Evolutionary conservation across 2,888 invertebrate species (phyloP).

Genomic region (Bellardia pandia): DNA sequence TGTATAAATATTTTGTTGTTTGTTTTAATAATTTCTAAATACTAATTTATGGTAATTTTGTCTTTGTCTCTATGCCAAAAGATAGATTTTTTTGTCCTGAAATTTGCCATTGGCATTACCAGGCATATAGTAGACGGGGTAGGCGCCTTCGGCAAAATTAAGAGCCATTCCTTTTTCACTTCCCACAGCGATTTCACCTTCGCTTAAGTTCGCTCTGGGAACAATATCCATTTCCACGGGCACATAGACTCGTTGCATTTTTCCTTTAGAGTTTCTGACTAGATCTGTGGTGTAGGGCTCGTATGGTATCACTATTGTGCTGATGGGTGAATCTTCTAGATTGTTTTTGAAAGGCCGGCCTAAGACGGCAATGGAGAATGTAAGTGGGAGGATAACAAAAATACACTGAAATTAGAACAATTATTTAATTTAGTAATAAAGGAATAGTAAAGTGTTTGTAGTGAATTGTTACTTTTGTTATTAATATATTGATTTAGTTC

Average conservation of each 20-base stretch:
- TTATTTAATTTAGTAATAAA: no score
- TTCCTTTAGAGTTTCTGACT: constrained; percentile 36
- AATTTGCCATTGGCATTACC: constrained; percentile 79
- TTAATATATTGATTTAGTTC: no score
- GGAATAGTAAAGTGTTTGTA: no score
- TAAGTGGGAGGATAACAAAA: background rate
- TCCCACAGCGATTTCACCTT: constrained; percentile 70
- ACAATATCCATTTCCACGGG: constrained; percentile 70
- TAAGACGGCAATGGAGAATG: background rate
- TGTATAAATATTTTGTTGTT: background rate
- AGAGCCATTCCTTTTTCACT: constrained; percentile 70
- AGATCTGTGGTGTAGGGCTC: constrained; percentile 74
- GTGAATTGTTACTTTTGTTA: no score
- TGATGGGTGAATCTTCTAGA: constrained; percentile 73
- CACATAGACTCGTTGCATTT: constrained; percentile 72
- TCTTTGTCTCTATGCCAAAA: constrained; percentile 65
- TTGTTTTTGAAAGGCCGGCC: constrained; percentile 50
- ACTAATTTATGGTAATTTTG: background rate
- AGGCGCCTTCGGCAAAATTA: constrained; percentile 77
- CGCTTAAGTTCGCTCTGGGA: constrained; percentile 68
- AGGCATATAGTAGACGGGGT: constrained; percentile 78
- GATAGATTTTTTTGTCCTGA: constrained; percentile 76
- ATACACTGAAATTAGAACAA: constrained; percentile 22
- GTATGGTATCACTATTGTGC: constrained; percentile 76
- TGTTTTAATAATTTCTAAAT: constrained; percentile 38